phyloP scores from a whole-genome alignment of 1,140 invertebrate species.

The Drosophila athabasca region DNA sequence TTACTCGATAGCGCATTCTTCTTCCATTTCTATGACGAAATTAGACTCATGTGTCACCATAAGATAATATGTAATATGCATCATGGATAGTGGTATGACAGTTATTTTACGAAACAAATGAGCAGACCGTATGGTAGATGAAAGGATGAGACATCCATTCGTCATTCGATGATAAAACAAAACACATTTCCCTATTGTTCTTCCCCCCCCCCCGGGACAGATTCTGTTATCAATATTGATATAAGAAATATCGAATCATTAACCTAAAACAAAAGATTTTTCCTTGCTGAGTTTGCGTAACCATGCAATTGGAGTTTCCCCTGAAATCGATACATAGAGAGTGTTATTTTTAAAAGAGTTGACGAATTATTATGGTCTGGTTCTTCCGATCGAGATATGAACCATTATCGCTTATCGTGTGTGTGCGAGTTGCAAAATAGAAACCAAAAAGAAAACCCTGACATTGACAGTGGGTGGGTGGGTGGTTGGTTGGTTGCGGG shows the following conservation, averaged over 20 bases:
- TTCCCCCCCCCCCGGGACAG: neutral
- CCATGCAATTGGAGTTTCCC: conserved; percentile 8
- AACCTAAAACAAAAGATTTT: conserved; percentile 21
- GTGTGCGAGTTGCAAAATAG: neutral
- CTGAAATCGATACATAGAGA: conserved; percentile 22
- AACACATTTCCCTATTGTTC: too few relatives aligned
- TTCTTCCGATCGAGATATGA: conserved; percentile 4
- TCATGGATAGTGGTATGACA: too few relatives aligned
- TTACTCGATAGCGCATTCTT: too few relatives aligned
- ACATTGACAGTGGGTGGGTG: conserved; percentile 5
- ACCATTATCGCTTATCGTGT: conserved; percentile 19
- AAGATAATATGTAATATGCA: too few relatives aligned
- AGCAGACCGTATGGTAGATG: too few relatives aligned
- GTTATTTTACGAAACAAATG: too few relatives aligned
- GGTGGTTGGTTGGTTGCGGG: neutral
- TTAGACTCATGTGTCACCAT: too few relatives aligned
- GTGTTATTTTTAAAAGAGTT: conserved; percentile 41
- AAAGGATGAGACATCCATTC: too few relatives aligned
- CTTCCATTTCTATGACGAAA: too few relatives aligned
- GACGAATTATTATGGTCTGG: conserved; percentile 25
- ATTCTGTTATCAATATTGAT: conserved; percentile 17
- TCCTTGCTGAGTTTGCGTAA: conserved; percentile 15
- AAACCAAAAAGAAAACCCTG: conserved; percentile 1
- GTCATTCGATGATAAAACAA: too few relatives aligned
- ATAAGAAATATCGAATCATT: conserved; percentile 8